phyloP scores from a whole-genome alignment of 37 sponge, comb jelly and placozoan genomes.

The Amphimedon queenslandica region DNA sequence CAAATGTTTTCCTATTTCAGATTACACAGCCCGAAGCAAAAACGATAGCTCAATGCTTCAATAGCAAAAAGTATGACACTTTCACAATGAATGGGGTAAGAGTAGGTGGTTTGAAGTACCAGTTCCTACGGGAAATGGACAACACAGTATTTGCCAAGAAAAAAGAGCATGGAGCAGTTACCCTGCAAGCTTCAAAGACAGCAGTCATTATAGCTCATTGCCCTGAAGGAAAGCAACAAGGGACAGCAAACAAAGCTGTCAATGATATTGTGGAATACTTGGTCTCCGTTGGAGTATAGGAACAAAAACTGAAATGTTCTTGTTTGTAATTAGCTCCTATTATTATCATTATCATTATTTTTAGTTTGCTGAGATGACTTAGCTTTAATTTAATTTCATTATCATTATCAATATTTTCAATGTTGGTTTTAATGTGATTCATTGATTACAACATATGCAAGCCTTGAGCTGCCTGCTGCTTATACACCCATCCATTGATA shows the following conservation, averaged over 20 bases:
- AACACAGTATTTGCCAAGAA: slow-evolving; percentile 32
- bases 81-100: slow-evolving; percentile 31
- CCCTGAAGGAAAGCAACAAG: slow-evolving; percentile 52
- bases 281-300: slow-evolving; percentile 35
- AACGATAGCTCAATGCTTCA: slow-evolving; percentile 25
- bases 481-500: too few relatives aligned
- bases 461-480: too few relatives aligned
- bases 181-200: slow-evolving; percentile 42
- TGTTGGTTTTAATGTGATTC: too few relatives aligned
- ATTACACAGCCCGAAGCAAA: slow-evolving; percentile 18
- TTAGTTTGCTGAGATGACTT: too few relatives aligned
- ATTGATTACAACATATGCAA: too few relatives aligned
- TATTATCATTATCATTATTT: too few relatives aligned
- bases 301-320: not conserved
- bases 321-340: too few relatives aligned
- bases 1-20: slow-evolving; percentile 13
- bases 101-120: slow-evolving; percentile 21
- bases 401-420: too few relatives aligned
- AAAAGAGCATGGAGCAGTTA: slow-evolving; percentile 24
- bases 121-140: slow-evolving; percentile 46
- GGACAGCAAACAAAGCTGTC: slow-evolving; percentile 44
- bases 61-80: slow-evolving; percentile 21
- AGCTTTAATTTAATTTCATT: too few relatives aligned
- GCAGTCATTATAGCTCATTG: slow-evolving; percentile 45
- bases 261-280: slow-evolving; percentile 29